Evolutionary conservation across 1,140 invertebrate genomes (phyloP).

Genomic region (Drosophila bipectinata): DNA sequence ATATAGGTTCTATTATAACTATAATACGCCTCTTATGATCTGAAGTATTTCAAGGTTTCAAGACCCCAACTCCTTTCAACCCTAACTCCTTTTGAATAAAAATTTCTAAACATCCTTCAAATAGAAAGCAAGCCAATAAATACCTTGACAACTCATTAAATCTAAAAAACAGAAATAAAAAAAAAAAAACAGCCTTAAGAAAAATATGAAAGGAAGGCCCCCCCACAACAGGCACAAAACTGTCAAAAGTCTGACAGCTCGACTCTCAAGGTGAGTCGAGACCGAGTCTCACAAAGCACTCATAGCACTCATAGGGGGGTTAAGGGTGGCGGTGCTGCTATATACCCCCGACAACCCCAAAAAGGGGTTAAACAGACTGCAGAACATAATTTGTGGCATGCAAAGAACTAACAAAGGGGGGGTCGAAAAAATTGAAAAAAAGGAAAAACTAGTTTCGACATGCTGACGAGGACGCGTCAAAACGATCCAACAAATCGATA

Average conservation of each 20-base stretch:
- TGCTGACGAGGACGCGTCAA: conserved; percentile 76
- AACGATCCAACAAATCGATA: conserved; percentile 73
- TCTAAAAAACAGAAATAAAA: background rate
- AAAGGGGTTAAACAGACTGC: background rate
- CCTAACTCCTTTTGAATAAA: too few species aligned
- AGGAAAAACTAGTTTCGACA: conserved; percentile 62
- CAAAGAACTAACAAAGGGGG: conserved; percentile 75
- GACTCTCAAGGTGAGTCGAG: conserved; percentile 14
- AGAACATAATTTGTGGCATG: conserved; percentile 77
- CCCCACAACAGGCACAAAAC: conserved; percentile 18
- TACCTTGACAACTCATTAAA: background rate
- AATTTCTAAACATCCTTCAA: too few species aligned
- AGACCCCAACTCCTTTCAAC: too few species aligned
- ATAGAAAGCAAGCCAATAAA: background rate
- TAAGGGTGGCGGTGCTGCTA: background rate
- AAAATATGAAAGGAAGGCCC: background rate
- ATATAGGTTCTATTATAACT: too few species aligned
- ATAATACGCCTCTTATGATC: too few species aligned
- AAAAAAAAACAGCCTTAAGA: background rate
- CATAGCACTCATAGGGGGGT: conserved; percentile 2
- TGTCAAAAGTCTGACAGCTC: conserved; percentile 32
- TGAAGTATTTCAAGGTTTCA: too few species aligned
- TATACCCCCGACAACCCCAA: too few species aligned
- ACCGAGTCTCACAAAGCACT: background rate
- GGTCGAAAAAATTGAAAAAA: conserved; percentile 34